phyloP scores from a whole-genome alignment of 2,797 vertebrate genomes.

The Propithecus deckenii region DNA sequence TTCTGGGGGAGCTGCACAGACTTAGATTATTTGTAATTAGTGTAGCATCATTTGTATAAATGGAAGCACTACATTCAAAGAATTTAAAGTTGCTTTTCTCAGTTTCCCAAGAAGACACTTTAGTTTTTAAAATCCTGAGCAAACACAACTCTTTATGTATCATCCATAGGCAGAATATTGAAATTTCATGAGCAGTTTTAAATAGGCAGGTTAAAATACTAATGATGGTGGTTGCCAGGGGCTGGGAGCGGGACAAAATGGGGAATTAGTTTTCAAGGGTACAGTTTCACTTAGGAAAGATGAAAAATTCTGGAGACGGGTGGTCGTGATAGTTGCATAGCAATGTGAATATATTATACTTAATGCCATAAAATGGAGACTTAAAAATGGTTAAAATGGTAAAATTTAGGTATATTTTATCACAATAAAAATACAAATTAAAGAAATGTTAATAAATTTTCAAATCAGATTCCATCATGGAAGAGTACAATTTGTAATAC shows the following conservation, averaged over 20 bases:
- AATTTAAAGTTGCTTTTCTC: background rate
- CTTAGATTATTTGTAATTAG: conserved; percentile 50
- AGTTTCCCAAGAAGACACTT: conserved; percentile 21
- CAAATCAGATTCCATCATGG: background rate
- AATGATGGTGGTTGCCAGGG: background rate
- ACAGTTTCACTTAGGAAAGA: background rate
- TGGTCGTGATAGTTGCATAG: background rate
- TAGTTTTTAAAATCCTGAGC: conserved; percentile 14
- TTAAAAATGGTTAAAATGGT: background rate
- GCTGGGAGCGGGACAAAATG: background rate
- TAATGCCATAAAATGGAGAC: background rate
- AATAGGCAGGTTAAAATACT: conserved; percentile 3
- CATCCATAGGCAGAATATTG: background rate
- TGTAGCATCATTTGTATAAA: background rate
- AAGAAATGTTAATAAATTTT: background rate
- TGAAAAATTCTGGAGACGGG: background rate
- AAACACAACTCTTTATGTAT: conserved; percentile 4
- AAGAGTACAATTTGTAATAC: background rate
- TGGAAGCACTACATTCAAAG: background rate
- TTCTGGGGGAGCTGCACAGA: background rate
- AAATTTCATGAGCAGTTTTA: background rate
- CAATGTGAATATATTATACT: background rate
- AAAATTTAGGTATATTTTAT: background rate
- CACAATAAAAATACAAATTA: background rate
- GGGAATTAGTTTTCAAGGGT: background rate